These are phyloP conservation scores for Drosophila crucigera DNA, from an alignment of 2,888 invertebrate species.

Conservation along the genomic window DNA sequence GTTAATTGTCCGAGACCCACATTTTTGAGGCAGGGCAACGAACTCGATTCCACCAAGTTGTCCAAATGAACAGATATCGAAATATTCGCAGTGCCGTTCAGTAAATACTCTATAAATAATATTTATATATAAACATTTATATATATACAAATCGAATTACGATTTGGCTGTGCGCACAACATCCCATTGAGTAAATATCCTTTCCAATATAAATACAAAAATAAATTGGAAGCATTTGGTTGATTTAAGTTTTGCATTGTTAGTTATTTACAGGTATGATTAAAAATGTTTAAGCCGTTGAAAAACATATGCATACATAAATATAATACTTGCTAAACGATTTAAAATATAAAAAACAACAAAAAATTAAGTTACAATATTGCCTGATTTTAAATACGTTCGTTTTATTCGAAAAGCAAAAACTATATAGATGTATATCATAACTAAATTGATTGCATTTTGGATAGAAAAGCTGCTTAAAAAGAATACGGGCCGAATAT, in stretches of 20 bases:
- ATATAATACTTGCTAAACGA: conserved; percentile 31
- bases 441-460: conserved; percentile 2
- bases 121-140: no score
- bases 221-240: conserved; percentile 41
- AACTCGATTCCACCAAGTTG: background rate
- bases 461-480: conserved; percentile 5
- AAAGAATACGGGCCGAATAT: conserved; percentile 19
- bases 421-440: background rate
- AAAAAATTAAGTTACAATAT: conserved; percentile 8
- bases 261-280: conserved; percentile 49
- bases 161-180: background rate
- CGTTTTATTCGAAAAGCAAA: conserved; percentile 12
- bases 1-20: conserved; percentile 31
- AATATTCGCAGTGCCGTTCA: background rate
- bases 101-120: background rate
- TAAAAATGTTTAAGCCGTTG: conserved; percentile 24
- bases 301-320: conserved; percentile 18
- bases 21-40: conserved; percentile 22
- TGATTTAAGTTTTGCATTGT: conserved; percentile 28
- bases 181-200: background rate
- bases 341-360: background rate
- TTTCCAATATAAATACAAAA: background rate
- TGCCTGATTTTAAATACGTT: background rate
- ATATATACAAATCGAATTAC: background rate
- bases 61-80: background rate